Evolutionary conservation across 1,140 invertebrate genomes (phyloP), one percentile per base, ranked within the genome.

Genomic region (Grapholita molesta): DNA sequence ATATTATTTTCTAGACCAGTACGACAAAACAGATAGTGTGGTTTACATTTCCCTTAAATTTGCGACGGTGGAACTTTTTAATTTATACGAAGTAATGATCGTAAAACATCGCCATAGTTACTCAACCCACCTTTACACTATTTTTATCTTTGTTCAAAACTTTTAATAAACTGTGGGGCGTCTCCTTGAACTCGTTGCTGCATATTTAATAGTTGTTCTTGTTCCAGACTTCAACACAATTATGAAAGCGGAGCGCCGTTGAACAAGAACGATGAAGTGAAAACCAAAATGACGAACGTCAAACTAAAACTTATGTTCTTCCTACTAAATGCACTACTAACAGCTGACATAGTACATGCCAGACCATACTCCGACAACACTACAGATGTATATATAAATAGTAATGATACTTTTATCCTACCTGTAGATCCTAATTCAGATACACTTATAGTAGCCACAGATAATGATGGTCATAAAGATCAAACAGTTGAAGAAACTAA

Each of bases 291-390:
- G 81, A 83, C 81, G 15, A 81, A 81, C 70, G 77, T 83, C 77
- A 90, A 89, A 75, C 84, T 91, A 85, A 91, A 91, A 81, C 78
- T 90, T 25, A 86, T 91, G 79, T 89, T 88, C 68, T 91, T 81
- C 53, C 76, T 91, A 2, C 69, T 91, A 8, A 90, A 89, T 64
- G 78, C 84, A 9, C 78, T 91, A 2, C 71, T 91, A 11, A 84
- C 88, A 5, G 83, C 81, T 0, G 84, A 89, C 48, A 78, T 90
- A 42, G 82, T 89, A 0, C 84, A 85, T 32, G 84, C 83, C 0
- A 68, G 86, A 9, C 88, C 88, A 0, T 86, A 86, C 61, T 84
- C 82, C 3, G 67, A 81, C 18, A 89, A 89, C 72, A 68, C 72
- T 7, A 88, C 87, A 7, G 81, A 88, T 30, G 70, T 83, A 8